Percentiles rank a stretch among this genome's conserved stretches.
These are phyloP conservation scores for Pteruthius melanotis DNA, from an alignment of 2,113 vertebrate genomes.

Conservation along the genomic window DNA sequence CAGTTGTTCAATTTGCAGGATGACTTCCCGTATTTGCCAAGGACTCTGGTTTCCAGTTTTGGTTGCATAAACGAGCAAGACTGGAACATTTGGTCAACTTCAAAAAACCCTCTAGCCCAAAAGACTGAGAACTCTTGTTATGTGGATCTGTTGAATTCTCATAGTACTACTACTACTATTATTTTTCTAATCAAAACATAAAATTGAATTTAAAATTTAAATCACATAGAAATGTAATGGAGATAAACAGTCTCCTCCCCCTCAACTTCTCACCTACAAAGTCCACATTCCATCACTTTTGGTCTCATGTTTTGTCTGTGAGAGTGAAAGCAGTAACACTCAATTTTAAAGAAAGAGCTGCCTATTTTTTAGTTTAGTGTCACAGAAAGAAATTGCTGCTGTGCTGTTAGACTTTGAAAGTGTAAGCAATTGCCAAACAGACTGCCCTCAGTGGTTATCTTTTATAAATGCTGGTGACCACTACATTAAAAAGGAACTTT, in stretches of 20 bases:
- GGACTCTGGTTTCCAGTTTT: background rate
- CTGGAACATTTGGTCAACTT: background rate
- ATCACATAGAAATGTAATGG: background rate
- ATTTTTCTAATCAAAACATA: background rate
- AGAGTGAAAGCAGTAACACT: background rate
- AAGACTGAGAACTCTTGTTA: background rate
- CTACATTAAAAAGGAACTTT: background rate
- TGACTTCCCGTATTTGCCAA: background rate
- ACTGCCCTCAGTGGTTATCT: background rate
- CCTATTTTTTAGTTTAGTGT: background rate
- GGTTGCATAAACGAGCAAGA: background rate
- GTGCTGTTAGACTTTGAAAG: background rate
- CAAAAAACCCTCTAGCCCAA: background rate
- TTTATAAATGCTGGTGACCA: background rate
- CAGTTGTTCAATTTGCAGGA: background rate
- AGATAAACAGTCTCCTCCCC: background rate
- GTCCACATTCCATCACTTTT: background rate
- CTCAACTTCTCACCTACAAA: background rate
- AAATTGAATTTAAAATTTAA: background rate
- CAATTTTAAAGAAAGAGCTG: background rate
- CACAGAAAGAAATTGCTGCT: background rate
- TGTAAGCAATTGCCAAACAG: background rate
- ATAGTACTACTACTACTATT: background rate
- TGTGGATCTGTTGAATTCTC: background rate
- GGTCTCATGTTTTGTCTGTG: background rate